Percentiles rank a stretch among this genome's conserved stretches.
phyloP scores from a whole-genome alignment of 2,113 vertebrate species.

The Callionymus lyra region DNA sequence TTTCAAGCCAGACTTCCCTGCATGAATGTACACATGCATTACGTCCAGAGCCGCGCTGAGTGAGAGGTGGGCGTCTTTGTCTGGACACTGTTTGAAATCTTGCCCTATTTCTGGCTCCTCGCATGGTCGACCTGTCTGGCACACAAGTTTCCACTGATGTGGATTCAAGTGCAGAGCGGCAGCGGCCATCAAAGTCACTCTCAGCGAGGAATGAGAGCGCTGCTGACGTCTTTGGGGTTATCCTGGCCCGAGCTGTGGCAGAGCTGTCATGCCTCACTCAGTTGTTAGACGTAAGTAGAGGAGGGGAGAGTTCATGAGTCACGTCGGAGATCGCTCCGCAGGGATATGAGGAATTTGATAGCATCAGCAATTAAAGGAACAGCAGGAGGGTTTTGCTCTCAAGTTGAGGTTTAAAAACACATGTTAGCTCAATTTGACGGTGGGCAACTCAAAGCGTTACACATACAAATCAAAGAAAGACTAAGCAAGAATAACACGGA shows the following conservation, averaged over 20 bases:
- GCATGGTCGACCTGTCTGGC: constrained; percentile 1
- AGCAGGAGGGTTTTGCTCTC: constrained; percentile 6
- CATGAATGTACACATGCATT: too few species aligned
- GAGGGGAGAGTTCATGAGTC: constrained; percentile 30
- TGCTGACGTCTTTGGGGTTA: constrained; percentile 61
- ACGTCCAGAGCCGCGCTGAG: constrained; percentile 4
- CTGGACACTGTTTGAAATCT: constrained; percentile 4
- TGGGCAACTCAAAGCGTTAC: too few species aligned
- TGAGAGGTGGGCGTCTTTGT: constrained; percentile 12
- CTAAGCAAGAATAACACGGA: too few species aligned
- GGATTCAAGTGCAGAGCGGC: constrained; percentile 33
- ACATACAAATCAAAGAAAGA: too few species aligned
- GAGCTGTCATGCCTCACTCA: constrained; percentile 52
- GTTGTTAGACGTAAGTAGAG: constrained; percentile 41
- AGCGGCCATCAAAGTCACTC: constrained; percentile 31
- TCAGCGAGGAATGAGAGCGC: constrained; percentile 36
- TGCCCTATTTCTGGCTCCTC: too few species aligned
- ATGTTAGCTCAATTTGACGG: too few species aligned
- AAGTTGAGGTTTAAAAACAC: too few species aligned
- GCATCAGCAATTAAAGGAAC: constrained; percentile 18
- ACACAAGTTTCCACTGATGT: constrained; percentile 56
- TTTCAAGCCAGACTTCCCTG: too few species aligned
- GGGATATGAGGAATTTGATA: constrained; percentile 53
- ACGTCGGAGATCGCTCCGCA: constrained; percentile 29
- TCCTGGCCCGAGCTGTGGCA: constrained; percentile 47